A percentile compares a stretch with the other conserved stretches of the same genome.
phyloP scores from a whole-genome alignment of 2,888 invertebrate genomes.

The Globia sparganii region DNA sequence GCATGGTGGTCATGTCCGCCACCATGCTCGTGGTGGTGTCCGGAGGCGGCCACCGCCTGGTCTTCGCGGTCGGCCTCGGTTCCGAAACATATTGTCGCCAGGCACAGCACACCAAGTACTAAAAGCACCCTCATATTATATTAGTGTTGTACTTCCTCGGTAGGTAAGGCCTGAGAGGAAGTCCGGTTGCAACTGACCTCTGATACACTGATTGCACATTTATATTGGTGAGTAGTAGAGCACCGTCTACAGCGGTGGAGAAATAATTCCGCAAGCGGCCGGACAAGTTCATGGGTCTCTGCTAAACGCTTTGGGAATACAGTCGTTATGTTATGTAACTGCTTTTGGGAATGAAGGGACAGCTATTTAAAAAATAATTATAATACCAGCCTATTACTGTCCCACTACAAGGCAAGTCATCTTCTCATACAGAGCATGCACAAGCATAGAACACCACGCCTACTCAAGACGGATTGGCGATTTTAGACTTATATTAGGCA shows the following conservation, averaged over 20 bases:
- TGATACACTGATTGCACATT: slow-evolving; percentile 78
- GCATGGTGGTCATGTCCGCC: slow-evolving; percentile 92
- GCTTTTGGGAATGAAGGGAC: not conserved
- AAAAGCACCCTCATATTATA: slow-evolving; percentile 81
- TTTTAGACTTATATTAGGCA: not conserved
- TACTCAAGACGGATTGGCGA: not conserved
- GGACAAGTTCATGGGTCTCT: not conserved
- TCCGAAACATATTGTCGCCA: slow-evolving; percentile 81
- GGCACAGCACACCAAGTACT: slow-evolving; percentile 80
- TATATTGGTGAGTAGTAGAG: slow-evolving; percentile 81
- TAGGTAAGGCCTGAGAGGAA: slow-evolving; percentile 63
- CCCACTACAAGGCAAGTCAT: not conserved
- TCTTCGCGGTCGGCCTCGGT: slow-evolving; percentile 76
- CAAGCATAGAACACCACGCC: not conserved
- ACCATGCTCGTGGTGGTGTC: slow-evolving; percentile 90
- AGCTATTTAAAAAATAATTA: not conserved
- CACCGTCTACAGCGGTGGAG: slow-evolving; percentile 78
- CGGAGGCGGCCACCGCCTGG: slow-evolving; percentile 88
- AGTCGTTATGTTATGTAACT: too few species aligned
- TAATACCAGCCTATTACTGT: not conserved
- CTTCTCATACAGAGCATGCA: not conserved
- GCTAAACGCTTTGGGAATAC: not conserved
- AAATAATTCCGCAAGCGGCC: slow-evolving; percentile 84
- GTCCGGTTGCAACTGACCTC: slow-evolving; percentile 67
- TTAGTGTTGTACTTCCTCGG: slow-evolving; percentile 56